Evolutionary conservation across 2,113 vertebrate genomes (phyloP), one percentile per base, ranked within the genome.

Genomic region (Gadus macrocephalus): DNA sequence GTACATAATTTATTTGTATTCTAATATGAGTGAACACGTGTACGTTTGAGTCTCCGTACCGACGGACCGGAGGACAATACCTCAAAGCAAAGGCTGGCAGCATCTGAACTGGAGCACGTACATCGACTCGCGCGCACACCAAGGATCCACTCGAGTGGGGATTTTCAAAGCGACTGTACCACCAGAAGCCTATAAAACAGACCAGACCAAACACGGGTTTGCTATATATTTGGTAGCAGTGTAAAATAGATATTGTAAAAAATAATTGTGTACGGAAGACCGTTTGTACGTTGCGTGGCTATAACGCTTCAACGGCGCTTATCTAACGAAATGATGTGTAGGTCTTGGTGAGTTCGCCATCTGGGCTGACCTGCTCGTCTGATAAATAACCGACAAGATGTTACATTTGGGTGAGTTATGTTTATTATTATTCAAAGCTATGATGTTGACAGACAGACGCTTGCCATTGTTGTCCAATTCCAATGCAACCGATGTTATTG

Each of bases 361-460:
- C 42, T 49, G 42, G 22, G 62, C 62, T 74, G 17, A 66, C 15
- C 25, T 15, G 71, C 67, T 74, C 4, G 28, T 17, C 35, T 49
- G 22, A 64, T 0, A 77, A 53, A 66, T 22, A 61, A 42, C 64
- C 62, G 77, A 49, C 62, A 25, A 71, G 69, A 74, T 70, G 78
- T 22, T 70, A 11, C 76, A 68, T 81, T 68, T 59, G n/a, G 87
- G 88, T 90, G 78, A 91, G 87, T 87, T 55, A 12, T 75, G 59
- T 72, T 82, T 77, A 14, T 74, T 63, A 14, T 35, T 81, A 53
- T 70, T 71, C 69, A 64, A 0, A 62, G 15, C 69, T 31, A 28
- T 1, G 25, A 0, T 9, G 7, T 20, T 62, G 17, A 20, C 3
- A 42, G 15, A 7, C 42, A 38, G 55, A 5, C 62, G 38, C 9